Evolutionary conservation across 2,113 vertebrate species (phyloP), one percentile per base, ranked within the genome.

Genomic region (Rhegmatorhina hoffmannsi): DNA sequence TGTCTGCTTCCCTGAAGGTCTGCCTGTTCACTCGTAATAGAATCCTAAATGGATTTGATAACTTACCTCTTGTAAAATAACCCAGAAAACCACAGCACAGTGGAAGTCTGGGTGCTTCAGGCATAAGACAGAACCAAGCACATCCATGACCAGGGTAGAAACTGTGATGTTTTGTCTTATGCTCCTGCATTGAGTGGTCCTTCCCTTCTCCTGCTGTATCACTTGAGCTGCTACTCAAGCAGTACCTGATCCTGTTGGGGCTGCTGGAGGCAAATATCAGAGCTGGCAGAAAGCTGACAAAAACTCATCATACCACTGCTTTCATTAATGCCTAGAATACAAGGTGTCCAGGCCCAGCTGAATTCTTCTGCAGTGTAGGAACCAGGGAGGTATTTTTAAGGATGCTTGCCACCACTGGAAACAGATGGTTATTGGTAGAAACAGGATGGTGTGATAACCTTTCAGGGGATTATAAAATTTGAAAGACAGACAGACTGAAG

Each of bases 121-220:
- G 52, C 1, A 3, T 60, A 34, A 17, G 13, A 5, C 25, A 66
- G 90, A 88, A 5, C 15, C 19, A 46, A 55, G 31, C 31, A 19
- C 0, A 0, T 4, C n/a, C 11, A 6, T 36, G 21, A 23, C 40
- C 23, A 55, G 25, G 34, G 8, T 52, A 25, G 25, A 26, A 59
- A 4, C 19, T 0, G 0, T 31, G 33, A 12, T 26, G 9, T 14
- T 26, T 90, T 88, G 13, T 28, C 12, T 59, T 17, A 13, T 76
- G 33, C 19, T 60, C 6, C 44, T 29, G 2, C 38, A 3, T 40
- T 0, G 1, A 13, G 28, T 80, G 55, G 79, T 80, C 34, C 29
- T 96, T 63, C n/a, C 36, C 23, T 69, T 83, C 44, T 80, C 7
- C 26, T 88, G 58, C 63, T 16, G 2, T 10, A 6, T 55, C 7